phyloP scores from a whole-genome alignment of 2,113 vertebrate species.

The Hippoglossus stenolepis region DNA sequence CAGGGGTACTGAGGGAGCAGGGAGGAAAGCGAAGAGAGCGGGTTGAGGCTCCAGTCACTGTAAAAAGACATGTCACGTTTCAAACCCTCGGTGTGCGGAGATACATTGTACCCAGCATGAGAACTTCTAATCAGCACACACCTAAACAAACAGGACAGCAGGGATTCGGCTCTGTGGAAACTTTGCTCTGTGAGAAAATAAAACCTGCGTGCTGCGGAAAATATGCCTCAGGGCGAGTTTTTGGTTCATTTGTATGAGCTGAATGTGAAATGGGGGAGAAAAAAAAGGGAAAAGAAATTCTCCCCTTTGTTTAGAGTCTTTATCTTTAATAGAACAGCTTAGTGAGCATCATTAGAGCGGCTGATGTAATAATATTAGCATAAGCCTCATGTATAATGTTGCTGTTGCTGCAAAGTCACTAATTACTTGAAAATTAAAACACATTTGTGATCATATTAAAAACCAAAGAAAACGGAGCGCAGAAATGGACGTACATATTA shows the following conservation, averaged over 20 bases:
- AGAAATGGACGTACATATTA: background rate
- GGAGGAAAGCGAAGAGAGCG: slow-evolving; percentile 31
- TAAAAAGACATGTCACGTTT: slow-evolving; percentile 78
- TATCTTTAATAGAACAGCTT: slow-evolving; percentile 63
- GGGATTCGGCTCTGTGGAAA: slow-evolving; percentile 78
- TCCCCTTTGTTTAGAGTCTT: slow-evolving; percentile 50
- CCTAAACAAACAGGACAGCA: slow-evolving; percentile 85
- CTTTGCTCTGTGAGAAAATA: slow-evolving; percentile 83
- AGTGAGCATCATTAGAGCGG: slow-evolving; percentile 53
- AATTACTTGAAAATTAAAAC: slow-evolving; percentile 44
- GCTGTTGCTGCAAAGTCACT: slow-evolving; percentile 22
- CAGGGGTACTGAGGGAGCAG: slow-evolving; percentile 37
- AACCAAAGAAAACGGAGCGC: background rate
- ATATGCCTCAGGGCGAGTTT: slow-evolving; percentile 56
- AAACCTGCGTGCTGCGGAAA: slow-evolving; percentile 78
- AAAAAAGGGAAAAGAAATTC: slow-evolving; percentile 45
- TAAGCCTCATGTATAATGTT: slow-evolving; percentile 44
- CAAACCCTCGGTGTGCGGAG: slow-evolving; percentile 67
- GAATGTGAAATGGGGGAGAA: slow-evolving; percentile 53
- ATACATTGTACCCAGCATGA: slow-evolving; percentile 79
- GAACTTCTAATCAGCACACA: slow-evolving; percentile 86
- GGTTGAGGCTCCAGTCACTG: slow-evolving; percentile 68
- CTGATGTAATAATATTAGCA: slow-evolving; percentile 65
- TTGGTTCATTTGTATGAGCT: slow-evolving; percentile 60
- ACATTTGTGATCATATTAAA: slow-evolving; percentile 16